A percentile compares a stretch with the other conserved stretches of the same genome.
Conservation (phyloP, 2,113 vertebrate species). For the Zapus hudsonius region DNA sequence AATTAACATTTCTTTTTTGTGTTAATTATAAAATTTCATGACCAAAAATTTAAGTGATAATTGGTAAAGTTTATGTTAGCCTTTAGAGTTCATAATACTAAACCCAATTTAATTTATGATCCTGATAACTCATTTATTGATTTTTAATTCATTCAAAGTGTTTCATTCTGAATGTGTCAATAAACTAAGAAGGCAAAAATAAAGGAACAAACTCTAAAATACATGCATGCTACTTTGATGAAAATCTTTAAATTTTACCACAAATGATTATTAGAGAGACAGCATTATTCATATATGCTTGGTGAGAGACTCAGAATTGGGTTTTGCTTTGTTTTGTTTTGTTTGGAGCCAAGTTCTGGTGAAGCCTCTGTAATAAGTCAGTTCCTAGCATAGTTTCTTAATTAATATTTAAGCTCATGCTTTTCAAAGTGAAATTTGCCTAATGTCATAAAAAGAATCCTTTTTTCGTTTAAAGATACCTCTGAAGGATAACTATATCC, state of each 20-base stretch:
- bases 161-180: conserved; percentile 1
- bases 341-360: background rate
- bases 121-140: background rate
- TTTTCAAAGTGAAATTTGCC: conserved; percentile 1
- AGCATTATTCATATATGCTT: background rate
- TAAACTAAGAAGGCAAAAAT: background rate
- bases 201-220: background rate
- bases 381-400: background rate
- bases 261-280: background rate
- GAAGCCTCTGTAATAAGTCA: background rate
- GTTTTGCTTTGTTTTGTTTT: conserved; percentile 1
- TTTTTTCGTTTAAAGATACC: background rate
- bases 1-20: background rate
- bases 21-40: background rate
- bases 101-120: conserved; percentile 5
- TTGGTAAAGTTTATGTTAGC: conserved; percentile 4
- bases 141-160: conserved; percentile 1
- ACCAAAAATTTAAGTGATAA: background rate
- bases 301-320: background rate
- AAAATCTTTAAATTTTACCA: background rate
- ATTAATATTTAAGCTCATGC: background rate
- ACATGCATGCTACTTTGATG: background rate
- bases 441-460: background rate
- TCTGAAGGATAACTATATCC: background rate
- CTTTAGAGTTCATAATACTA: background rate